A percentile compares a stretch with the other conserved stretches of the same genome.
phyloP scores from a whole-genome alignment of 1,140 invertebrate species.

The Doryteuthis pealeii region DNA sequence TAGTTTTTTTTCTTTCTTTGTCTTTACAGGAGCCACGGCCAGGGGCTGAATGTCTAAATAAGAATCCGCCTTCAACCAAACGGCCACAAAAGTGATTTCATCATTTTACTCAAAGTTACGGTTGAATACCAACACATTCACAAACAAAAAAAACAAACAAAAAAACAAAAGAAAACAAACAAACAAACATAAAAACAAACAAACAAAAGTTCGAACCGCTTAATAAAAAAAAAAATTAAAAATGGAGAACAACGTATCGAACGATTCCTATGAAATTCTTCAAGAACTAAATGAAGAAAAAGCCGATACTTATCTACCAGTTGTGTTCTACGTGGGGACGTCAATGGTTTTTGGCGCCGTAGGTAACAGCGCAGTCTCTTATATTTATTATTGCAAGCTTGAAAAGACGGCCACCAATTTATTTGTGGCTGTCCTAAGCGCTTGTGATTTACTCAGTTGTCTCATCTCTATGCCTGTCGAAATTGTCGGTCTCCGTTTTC shows the following conservation, averaged over 20 bases:
- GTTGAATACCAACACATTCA: too few relatives aligned
- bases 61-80: too few relatives aligned
- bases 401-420: slow-evolving; percentile 10
- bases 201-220: too few relatives aligned
- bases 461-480: slow-evolving; percentile 10
- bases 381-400: slow-evolving; percentile 7
- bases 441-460: slow-evolving; percentile 7
- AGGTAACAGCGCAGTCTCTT: slow-evolving; percentile 10
- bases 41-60: too few relatives aligned
- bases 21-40: too few relatives aligned
- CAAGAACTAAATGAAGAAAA: neutral
- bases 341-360: slow-evolving; percentile 6
- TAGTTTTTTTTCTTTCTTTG: too few relatives aligned
- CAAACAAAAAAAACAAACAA: too few relatives aligned
- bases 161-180: too few relatives aligned
- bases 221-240: neutral
- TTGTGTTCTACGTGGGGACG: neutral
- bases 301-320: slow-evolving; percentile 4
- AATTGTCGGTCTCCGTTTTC: slow-evolving; percentile 5
- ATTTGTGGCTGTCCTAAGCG: slow-evolving; percentile 6
- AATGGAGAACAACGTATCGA: neutral
- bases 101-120: too few relatives aligned
- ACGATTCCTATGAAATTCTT: neutral
- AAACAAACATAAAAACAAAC: too few relatives aligned
- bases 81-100: too few relatives aligned